These are phyloP conservation scores for Procambarus clarkii DNA, from an alignment of 1,140 invertebrate genomes.

Conservation along the genomic window DNA sequence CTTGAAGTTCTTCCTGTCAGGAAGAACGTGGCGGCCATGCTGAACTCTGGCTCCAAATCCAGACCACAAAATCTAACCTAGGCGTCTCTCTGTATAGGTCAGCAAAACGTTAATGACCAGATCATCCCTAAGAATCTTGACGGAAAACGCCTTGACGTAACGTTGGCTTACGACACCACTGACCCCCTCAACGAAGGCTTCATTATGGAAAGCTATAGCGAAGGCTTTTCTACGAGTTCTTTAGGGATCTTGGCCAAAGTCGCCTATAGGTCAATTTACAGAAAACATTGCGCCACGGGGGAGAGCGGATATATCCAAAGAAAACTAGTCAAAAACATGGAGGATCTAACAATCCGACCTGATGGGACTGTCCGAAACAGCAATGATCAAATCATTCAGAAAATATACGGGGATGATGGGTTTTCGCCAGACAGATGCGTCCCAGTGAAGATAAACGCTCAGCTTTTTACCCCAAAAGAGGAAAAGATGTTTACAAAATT, in stretches of 20 bases:
- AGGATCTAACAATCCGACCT: slow-evolving; percentile 24
- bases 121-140: not conserved
- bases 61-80: slow-evolving; percentile 14
- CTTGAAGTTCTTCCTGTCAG: not conserved
- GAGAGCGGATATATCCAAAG: slow-evolving; percentile 38
- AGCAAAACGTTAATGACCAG: slow-evolving; percentile 14
- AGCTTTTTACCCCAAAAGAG: not conserved
- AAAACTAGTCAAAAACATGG: slow-evolving; percentile 8
- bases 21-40: not conserved
- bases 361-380: slow-evolving; percentile 35
- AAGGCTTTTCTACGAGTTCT: not conserved
- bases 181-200: slow-evolving; percentile 5
- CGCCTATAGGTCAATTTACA: not conserved
- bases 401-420: slow-evolving; percentile 26
- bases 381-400: slow-evolving; percentile 30
- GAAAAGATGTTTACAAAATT: not conserved
- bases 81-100: not conserved
- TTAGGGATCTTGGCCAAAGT: not conserved
- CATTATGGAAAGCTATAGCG: not conserved
- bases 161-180: not conserved
- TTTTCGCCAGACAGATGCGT: slow-evolving; percentile 8
- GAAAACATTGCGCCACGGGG: slow-evolving; percentile 19
- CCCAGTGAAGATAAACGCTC: not conserved
- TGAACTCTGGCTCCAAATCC: slow-evolving; percentile 34
- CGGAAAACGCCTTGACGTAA: not conserved